Evolutionary conservation across 2,113 vertebrate genomes (phyloP).

Genomic region (Patagioenas fasciata): DNA sequence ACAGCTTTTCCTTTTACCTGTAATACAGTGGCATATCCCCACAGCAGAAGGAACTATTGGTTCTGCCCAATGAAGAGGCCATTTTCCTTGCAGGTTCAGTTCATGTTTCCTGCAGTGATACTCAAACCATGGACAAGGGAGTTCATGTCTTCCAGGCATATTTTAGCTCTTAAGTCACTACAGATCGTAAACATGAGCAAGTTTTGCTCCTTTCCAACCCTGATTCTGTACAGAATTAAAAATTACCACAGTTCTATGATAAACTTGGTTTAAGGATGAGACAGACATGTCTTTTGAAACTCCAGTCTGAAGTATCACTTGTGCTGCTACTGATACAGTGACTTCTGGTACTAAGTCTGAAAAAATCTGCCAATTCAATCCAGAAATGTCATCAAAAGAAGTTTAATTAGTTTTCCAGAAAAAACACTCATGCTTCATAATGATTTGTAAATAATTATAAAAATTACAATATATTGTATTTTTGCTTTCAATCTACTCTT

Average conservation of each 20-base stretch:
- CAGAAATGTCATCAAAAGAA: neutral
- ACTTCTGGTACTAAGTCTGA: neutral
- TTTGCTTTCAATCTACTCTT: neutral
- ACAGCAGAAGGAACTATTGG: neutral
- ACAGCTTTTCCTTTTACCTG: neutral
- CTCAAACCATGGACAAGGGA: neutral
- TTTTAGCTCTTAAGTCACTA: neutral
- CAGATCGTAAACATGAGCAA: neutral
- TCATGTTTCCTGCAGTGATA: neutral
- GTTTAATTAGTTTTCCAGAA: neutral
- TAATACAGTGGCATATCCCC: neutral
- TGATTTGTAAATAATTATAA: neutral
- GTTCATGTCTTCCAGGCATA: neutral
- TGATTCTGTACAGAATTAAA: neutral
- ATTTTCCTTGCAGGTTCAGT: neutral
- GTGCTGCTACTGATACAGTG: neutral
- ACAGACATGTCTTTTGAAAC: neutral
- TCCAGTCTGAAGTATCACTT: neutral
- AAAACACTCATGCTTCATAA: neutral
- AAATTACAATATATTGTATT: neutral
- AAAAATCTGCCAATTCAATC: neutral
- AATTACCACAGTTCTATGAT: neutral
- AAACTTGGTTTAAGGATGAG: neutral
- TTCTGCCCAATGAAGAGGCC: neutral
- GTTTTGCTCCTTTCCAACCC: neutral